Evolutionary conservation across 1,140 invertebrate genomes (phyloP).

Genomic region (Saccostrea cuccullata): DNA sequence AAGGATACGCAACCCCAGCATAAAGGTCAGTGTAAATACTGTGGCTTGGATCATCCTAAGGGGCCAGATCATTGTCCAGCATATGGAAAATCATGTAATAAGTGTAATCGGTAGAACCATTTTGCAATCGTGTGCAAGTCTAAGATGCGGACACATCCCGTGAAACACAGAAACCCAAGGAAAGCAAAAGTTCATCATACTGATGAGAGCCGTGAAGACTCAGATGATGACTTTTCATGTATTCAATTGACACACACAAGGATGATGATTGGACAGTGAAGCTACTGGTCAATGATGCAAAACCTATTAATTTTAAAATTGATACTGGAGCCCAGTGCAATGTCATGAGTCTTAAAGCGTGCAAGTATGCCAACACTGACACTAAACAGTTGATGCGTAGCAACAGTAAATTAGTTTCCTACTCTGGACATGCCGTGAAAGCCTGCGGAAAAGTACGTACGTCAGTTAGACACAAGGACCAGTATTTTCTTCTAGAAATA

Average conservation of each 20-base stretch:
- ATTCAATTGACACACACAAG: neutral
- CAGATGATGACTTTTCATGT: neutral
- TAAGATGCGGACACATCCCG: neutral
- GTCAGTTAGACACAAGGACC: neutral
- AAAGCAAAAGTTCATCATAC: neutral
- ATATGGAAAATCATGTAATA: slow-evolving; percentile 14
- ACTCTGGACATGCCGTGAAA: slow-evolving; percentile 40
- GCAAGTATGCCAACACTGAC: slow-evolving; percentile 28
- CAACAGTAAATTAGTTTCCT: slow-evolving; percentile 31
- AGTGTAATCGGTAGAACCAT: slow-evolving; percentile 6
- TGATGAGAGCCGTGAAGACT: neutral
- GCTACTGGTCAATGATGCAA: slow-evolving; percentile 15
- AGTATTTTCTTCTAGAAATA: slow-evolving; percentile 29
- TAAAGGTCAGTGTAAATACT: slow-evolving; percentile 10
- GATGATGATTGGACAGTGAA: slow-evolving; percentile 24
- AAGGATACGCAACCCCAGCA: neutral
- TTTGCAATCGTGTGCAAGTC: slow-evolving; percentile 21
- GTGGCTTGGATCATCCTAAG: neutral
- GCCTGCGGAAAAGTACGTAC: slow-evolving; percentile 32
- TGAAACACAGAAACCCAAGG: neutral
- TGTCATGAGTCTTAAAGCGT: slow-evolving; percentile 20
- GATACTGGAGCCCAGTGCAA: slow-evolving; percentile 45
- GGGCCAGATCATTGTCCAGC: neutral
- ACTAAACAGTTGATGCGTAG: slow-evolving; percentile 8
- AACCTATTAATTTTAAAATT: slow-evolving; percentile 28